Conservation (phyloP, 2,797 vertebrate genomes). For the Helostoma temminkii region DNA sequence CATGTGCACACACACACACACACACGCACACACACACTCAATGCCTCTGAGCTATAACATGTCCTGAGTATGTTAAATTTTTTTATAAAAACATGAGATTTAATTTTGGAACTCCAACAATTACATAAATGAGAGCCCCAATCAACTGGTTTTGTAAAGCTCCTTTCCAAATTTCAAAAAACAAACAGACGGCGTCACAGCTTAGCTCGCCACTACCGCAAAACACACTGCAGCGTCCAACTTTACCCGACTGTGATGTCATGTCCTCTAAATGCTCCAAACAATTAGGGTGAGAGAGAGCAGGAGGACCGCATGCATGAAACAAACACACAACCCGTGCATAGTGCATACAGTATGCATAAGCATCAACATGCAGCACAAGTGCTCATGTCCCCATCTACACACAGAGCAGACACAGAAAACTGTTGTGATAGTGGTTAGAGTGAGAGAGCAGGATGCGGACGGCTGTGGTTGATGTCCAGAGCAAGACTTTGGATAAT, state of each 20-base stretch:
- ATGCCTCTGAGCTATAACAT: conserved; percentile 42
- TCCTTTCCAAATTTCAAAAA: conserved; percentile 53
- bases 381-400: conserved; percentile 5
- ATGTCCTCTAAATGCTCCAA: conserved; percentile 67
- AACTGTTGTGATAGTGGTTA: conserved; percentile 31
- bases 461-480: conserved; percentile 40
- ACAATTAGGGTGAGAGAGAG: conserved; percentile 64
- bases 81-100: conserved; percentile 57
- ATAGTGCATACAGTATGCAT: conserved; percentile 1
- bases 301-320: conserved; percentile 40
- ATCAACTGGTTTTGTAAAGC: conserved; percentile 57
- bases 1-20: conserved; percentile 23
- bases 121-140: conserved; percentile 57
- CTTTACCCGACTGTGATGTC: conserved; percentile 68
- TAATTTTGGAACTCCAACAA: conserved; percentile 47
- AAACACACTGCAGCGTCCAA: conserved; percentile 57
- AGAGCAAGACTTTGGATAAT: conserved; percentile 50
- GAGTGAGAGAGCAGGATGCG: conserved; percentile 36
- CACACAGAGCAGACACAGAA: conserved; percentile 37
- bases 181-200: conserved; percentile 63
- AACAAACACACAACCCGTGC: conserved; percentile 14
- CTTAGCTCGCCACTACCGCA: conserved; percentile 56
- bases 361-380: conserved; percentile 9
- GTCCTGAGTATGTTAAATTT: conserved; percentile 55
- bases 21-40: conserved; percentile 10